phyloP scores from a whole-genome alignment of 2,113 vertebrate species.

The Mus spicilegus region DNA sequence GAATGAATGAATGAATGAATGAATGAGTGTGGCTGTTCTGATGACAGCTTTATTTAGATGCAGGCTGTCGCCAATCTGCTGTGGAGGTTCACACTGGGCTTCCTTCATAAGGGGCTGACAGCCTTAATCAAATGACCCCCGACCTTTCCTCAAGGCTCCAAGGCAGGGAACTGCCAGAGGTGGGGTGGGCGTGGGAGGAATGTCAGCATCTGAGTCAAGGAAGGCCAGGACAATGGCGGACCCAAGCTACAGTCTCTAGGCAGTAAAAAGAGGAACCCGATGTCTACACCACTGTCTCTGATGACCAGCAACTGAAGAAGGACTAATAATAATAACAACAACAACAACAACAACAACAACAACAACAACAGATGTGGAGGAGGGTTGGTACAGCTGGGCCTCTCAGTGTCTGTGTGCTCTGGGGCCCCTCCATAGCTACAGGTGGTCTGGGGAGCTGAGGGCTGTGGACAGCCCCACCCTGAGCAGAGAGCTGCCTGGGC shows the following conservation, averaged over 20 bases:
- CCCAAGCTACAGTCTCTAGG: background rate
- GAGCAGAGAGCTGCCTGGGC: background rate
- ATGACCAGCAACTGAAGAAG: background rate
- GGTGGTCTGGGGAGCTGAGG: background rate
- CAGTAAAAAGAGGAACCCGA: slow-evolving; percentile 38
- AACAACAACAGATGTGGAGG: background rate
- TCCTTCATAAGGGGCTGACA: background rate
- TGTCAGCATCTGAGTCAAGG: background rate
- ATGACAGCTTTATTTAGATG: slow-evolving; percentile 20
- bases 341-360: too few species aligned
- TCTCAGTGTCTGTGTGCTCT: background rate
- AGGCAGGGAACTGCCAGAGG: background rate
- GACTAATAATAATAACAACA: too few species aligned
- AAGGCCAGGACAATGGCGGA: background rate
- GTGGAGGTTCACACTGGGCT: background rate
- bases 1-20: background rate
- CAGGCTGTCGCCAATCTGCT: background rate
- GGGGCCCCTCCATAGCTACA: background rate
- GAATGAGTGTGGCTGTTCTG: background rate
- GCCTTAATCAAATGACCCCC: background rate
- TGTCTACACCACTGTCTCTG: background rate
- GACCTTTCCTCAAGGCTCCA: background rate
- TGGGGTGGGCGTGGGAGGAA: background rate
- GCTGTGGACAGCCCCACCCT: background rate
- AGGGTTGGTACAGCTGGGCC: background rate